phyloP scores from a whole-genome alignment of 1,140 invertebrate genomes.

The Steinernema khuongi region DNA sequence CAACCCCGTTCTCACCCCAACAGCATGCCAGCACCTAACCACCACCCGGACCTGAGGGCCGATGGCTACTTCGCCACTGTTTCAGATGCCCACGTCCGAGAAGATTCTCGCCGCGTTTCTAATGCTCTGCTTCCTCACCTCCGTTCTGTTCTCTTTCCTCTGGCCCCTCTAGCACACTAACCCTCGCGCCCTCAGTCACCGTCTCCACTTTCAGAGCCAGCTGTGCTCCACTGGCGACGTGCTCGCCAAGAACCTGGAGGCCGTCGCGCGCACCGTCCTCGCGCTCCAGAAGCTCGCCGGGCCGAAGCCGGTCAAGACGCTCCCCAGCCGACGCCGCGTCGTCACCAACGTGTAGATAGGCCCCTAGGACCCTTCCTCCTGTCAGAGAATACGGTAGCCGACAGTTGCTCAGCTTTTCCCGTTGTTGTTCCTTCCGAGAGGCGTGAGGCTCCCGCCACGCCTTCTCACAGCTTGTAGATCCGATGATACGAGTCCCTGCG shows the following conservation, averaged over 20 bases:
- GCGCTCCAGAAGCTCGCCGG: constrained; percentile 13
- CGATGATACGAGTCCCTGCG: no score
- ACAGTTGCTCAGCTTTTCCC: not conserved
- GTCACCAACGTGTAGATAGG: constrained; percentile 15
- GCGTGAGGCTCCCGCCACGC: no score
- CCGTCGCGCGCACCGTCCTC: not conserved
- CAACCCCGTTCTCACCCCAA: no score
- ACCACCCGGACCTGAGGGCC: no score
- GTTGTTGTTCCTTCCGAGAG: not conserved
- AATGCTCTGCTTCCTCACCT: not conserved
- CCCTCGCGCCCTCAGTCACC: not conserved
- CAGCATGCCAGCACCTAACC: no score
- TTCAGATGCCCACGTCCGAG: not conserved
- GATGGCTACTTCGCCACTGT: not conserved
- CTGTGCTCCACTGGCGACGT: constrained; percentile 17
- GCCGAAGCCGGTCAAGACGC: constrained; percentile 12
- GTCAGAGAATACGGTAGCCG: not conserved
- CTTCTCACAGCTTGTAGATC: no score
- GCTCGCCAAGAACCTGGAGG: constrained; percentile 1
- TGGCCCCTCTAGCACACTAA: not conserved
- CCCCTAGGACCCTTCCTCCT: not conserved
- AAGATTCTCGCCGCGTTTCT: not conserved
- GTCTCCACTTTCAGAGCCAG: constrained; percentile 11
- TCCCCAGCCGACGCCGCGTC: not conserved
- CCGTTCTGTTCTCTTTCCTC: not conserved